Conservation (phyloP, 2,797 vertebrate genomes). For the Anabacerthia variegaticeps region DNA sequence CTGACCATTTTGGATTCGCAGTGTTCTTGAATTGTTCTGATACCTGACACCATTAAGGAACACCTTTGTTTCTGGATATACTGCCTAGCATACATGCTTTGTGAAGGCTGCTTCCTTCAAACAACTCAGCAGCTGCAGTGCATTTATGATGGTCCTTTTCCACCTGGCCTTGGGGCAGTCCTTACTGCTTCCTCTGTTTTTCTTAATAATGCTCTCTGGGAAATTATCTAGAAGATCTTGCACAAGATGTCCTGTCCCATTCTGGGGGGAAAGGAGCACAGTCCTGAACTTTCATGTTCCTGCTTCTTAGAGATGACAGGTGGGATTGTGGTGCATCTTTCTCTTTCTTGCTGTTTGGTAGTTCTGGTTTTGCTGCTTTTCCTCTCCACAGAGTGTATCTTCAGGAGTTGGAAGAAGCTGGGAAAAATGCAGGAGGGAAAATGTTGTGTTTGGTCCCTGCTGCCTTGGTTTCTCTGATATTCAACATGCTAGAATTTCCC, state of each 20-base stretch:
- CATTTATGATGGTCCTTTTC: neutral
- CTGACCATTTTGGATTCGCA: neutral
- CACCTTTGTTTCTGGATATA: neutral
- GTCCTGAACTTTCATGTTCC: neutral
- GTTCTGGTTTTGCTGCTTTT: neutral
- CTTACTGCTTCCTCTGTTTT: neutral
- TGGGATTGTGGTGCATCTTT: neutral
- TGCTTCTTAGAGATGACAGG: neutral
- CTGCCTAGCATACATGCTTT: neutral
- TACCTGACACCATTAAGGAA: neutral
- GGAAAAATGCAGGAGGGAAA: neutral
- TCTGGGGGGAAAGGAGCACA: neutral
- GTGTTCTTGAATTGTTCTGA: neutral
- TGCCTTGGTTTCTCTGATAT: neutral
- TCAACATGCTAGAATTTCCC: neutral
- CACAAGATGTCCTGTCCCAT: neutral
- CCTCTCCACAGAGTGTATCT: neutral
- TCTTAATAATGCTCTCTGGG: neutral
- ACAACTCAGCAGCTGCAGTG: neutral
- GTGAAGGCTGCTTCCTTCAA: neutral
- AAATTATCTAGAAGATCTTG: neutral
- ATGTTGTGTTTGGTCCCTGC: neutral
- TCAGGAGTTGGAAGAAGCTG: neutral
- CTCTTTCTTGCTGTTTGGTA: neutral
- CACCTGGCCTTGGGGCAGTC: neutral